Evolutionary conservation across 2,113 vertebrate genomes (phyloP).

Genomic region (Caloenas nicobarica): DNA sequence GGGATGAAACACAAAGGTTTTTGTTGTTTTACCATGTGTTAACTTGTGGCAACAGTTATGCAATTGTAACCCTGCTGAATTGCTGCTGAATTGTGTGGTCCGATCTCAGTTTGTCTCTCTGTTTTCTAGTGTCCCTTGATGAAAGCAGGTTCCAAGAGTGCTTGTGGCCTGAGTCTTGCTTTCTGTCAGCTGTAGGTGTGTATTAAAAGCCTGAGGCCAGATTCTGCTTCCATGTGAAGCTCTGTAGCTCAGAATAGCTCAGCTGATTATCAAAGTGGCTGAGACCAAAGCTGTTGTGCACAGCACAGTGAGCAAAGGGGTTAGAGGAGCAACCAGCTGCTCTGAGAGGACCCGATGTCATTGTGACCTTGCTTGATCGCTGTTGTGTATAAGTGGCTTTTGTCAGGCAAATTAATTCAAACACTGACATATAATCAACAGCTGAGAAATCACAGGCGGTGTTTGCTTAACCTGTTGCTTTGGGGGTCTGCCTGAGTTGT

Average conservation of each 20-base stretch:
- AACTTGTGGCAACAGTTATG: not conserved
- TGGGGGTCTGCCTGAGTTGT: not conserved
- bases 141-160: not conserved
- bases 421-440: not conserved
- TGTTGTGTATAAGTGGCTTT: not conserved
- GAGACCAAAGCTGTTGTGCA: not conserved
- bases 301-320: not conserved
- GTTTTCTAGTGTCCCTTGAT: not conserved
- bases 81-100: not conserved
- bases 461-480: constrained; percentile 31
- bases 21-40: not conserved
- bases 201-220: not conserved
- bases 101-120: not conserved
- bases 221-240: not conserved
- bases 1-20: not conserved
- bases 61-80: not conserved
- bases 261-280: not conserved
- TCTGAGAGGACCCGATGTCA: not conserved
- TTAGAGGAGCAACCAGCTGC: not conserved
- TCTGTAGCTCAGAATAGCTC: not conserved
- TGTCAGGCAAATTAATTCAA: not conserved
- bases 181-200: not conserved
- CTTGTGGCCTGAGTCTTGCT: not conserved
- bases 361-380: constrained; percentile 16
- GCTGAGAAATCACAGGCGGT: not conserved